phyloP scores from a whole-genome alignment of 2,888 invertebrate genomes.

The Carabus problematicus region DNA sequence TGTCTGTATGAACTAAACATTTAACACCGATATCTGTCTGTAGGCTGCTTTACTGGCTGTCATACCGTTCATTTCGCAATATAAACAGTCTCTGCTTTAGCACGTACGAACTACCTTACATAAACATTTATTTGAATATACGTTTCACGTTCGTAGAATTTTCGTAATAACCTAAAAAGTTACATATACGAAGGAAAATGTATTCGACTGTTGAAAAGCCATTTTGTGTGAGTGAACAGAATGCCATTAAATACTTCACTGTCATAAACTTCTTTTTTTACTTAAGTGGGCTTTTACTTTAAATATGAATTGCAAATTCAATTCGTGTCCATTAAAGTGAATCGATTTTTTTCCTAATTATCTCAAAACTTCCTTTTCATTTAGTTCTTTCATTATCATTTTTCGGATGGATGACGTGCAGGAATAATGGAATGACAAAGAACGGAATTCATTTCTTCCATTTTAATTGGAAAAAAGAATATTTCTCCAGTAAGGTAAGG shows the following conservation, averaged over 20 bases:
- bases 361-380: conserved; percentile 34
- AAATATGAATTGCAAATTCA: conserved; percentile 43
- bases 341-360: conserved; percentile 39
- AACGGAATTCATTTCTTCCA: background rate
- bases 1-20: too few species aligned
- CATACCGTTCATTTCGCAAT: too few species aligned
- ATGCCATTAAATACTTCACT: conserved; percentile 39
- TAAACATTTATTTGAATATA: conserved; percentile 4
- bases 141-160: background rate
- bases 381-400: conserved; percentile 37
- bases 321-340: conserved; percentile 40
- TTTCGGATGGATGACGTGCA: conserved; percentile 27
- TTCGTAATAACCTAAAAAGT: conserved; percentile 31
- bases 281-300: conserved; percentile 40
- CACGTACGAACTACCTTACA: background rate
- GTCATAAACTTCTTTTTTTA: conserved; percentile 36
- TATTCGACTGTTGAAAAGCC: conserved; percentile 32
- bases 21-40: too few species aligned
- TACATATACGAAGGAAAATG: conserved; percentile 2
- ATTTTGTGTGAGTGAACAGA: conserved; percentile 34
- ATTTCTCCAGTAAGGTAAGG: background rate
- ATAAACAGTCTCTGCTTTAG: too few species aligned
- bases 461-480: conserved; percentile 2
- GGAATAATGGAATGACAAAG: background rate
- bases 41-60: too few species aligned